Evolutionary conservation across 2,888 invertebrate genomes (phyloP).

Genomic region (Habrosyne pyritoides): DNA sequence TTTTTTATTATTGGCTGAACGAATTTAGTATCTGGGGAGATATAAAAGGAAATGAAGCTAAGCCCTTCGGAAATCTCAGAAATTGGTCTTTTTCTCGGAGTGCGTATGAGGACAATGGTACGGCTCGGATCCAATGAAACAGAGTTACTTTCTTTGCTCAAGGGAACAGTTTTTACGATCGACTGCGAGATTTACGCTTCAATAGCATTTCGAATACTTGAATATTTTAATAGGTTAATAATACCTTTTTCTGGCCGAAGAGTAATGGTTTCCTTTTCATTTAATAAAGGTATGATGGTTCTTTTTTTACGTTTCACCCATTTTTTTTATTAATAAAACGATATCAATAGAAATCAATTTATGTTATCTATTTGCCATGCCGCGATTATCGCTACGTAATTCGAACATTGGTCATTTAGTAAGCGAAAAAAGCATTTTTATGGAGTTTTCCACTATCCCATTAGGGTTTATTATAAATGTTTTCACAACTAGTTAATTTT

Average conservation of each 20-base stretch:
- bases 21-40: constrained; percentile 83
- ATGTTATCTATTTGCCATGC: background rate
- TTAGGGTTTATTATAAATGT: constrained; percentile 40
- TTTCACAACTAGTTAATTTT: constrained; percentile 50
- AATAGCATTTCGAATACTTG: constrained; percentile 62
- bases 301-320: constrained; percentile 19
- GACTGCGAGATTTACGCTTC: constrained; percentile 71
- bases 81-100: constrained; percentile 77
- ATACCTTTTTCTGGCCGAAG: constrained; percentile 44
- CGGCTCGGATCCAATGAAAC: constrained; percentile 70
- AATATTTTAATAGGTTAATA: constrained; percentile 68
- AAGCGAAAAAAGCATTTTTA: constrained; percentile 25
- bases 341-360: background rate
- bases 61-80: constrained; percentile 83
- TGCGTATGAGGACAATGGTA: constrained; percentile 79
- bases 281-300: constrained; percentile 37
- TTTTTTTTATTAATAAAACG: background rate
- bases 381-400: background rate
- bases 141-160: constrained; percentile 65
- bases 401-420: constrained; percentile 17
- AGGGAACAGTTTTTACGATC: constrained; percentile 78
- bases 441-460: constrained; percentile 18
- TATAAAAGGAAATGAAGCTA: constrained; percentile 83
- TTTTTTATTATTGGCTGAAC: constrained; percentile 82
- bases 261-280: constrained; percentile 51